Conservation (phyloP, 1,140 invertebrate species). For the Bombus ignitus region DNA sequence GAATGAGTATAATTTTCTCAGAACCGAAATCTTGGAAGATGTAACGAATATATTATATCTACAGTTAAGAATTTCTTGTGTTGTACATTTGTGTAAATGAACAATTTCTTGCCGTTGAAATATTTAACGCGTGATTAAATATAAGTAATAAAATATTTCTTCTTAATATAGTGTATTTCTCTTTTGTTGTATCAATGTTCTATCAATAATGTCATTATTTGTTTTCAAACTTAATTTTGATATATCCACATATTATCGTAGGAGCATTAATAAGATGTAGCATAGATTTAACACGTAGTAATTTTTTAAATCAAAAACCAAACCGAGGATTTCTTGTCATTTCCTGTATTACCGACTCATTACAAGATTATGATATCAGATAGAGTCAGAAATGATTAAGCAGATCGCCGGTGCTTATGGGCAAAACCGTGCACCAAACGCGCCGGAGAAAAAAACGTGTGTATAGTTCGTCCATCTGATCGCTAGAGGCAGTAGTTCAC, state of each 20-base stretch:
- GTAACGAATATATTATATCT: neutral
- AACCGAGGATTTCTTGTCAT: too few species aligned
- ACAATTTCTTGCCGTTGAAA: slow-evolving; percentile 52
- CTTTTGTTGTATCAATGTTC: neutral
- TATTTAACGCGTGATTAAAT: slow-evolving; percentile 56
- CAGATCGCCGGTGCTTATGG: too few species aligned
- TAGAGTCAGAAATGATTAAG: too few species aligned
- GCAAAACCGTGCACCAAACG: too few species aligned
- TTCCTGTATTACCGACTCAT: too few species aligned
- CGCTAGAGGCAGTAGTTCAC: too few species aligned
- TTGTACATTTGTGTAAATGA: slow-evolving; percentile 58
- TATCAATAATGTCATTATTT: neutral
- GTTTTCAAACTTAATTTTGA: neutral
- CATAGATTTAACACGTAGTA: too few species aligned
- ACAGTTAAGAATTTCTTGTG: neutral
- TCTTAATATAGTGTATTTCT: slow-evolving; percentile 24
- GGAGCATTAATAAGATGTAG: too few species aligned
- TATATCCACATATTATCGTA: neutral
- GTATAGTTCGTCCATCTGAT: too few species aligned
- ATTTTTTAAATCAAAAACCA: too few species aligned
- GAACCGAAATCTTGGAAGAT: neutral
- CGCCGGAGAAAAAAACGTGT: too few species aligned
- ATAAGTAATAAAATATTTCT: slow-evolving; percentile 66
- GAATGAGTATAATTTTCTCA: slow-evolving; percentile 23
- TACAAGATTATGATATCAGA: too few species aligned